Evolutionary conservation across 2,888 invertebrate species (phyloP), one percentile per base, ranked within the genome.

Genomic region (Amblyjoppa proteus): DNA sequence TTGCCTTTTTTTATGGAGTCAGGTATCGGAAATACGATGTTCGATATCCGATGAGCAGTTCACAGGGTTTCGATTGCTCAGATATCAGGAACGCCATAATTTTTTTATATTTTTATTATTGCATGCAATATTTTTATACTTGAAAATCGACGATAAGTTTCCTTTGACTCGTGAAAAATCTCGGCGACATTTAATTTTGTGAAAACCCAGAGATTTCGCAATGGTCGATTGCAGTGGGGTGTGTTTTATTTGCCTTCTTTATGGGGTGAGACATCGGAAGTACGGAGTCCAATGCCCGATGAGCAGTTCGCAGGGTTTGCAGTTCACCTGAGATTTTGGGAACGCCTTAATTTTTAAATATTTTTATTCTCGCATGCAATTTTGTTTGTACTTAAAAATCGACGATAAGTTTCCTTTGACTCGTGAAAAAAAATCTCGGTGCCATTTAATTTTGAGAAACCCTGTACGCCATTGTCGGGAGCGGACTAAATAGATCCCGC

Each of bases 401-500:
- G 28, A 61, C 13, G 25, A 61, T 13, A 13, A 28, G 13, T 16
- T 61, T 61, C 16, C 13, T 31, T 31, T 3, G 28, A 7, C 56
- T 25, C 16, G 28, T 53, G 51, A n/a, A 16, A 16, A 61, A 16
- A 16, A 61, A 16, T 31, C 61, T 9, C 41, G 20, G 28, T n/a
- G 71, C 51, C 74, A 66, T 70, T 68, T 64, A 31, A n/a, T 73
- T 78, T 69, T 64, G 69, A 68, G 58, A 73, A 61, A 38, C 41
- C 69, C 56, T 49, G 74, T 71, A 81, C 16, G 56, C 25, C 83
- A 69, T 74, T 73, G 61, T 58, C 53, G 70, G 75, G 41, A 20
- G 61, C 56, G 28, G 61, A 82, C 79, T 86, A 84, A 87, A 84
- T 84, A 86, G 82, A 84, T 84, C 69, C 45, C 79, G 61, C 78